Base-by-base conservation (phyloP, 1,140 invertebrate genomes). In the Venustaconcha ellipsiformis region DNA sequence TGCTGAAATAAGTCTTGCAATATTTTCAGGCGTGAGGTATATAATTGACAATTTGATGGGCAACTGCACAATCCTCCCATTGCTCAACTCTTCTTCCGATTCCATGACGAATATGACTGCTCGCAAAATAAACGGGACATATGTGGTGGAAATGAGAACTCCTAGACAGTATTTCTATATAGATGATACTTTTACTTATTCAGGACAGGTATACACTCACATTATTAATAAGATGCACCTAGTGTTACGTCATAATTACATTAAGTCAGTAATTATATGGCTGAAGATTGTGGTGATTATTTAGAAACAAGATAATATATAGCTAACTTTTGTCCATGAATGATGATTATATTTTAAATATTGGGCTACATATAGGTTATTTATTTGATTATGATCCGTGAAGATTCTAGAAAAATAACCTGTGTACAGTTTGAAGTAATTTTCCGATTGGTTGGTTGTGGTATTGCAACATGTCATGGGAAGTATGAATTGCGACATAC, bases 11-110 rank as follows among this genome's bases (percentile, higher is more conserved):
- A 48, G 37, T 48, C 5, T 69, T 57, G 13, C 57, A 69, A 14
- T 62, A 15, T 63, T 71, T 69, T 13, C 74, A 86, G 85, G 85
- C 65, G 79, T 86, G 2, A 55, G 78, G 8, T 86, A 83, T 66
- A n/a, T 81, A 13, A 82, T 69, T 57, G 83, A 86, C 20, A 72
- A 79, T 26, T 11, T 72, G 18, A 58, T 69, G 6, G 83, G 82
- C 2, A 80, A 83, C 65, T 86, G 85, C 56, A 71, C 80, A 5
- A 72, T 79, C 2, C 18, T 65, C 18, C 67, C 80, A 20, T 23
- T 86, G 18, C 14, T 57, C 1, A 75, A 78, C 8, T 59, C 58
- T 14, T 56, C 78, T 14, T 79, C 81, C 70, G 84, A 81, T 48
- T 70, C 78, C 5, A 63, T 65, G 20, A 48, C 72, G 57, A 83